Evolutionary conservation across 1,140 invertebrate species (phyloP).

Genomic region (Coptotermes formosanus): DNA sequence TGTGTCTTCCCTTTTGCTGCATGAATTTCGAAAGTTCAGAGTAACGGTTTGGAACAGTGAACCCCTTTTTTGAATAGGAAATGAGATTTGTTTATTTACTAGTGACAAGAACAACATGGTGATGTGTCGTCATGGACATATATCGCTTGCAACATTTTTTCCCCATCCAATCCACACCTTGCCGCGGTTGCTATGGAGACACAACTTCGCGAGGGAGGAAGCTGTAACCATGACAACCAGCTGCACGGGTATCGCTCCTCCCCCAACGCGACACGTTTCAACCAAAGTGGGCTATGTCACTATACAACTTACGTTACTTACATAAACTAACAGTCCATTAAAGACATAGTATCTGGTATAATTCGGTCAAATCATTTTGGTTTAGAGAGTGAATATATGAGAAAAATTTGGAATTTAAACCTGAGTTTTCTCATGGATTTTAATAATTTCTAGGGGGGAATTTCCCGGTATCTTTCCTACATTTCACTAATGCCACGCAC

Average conservation of each 20-base stretch:
- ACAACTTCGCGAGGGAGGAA: constrained; percentile 8
- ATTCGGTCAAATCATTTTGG: too few species aligned
- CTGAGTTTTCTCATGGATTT: too few species aligned
- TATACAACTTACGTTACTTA: too few species aligned
- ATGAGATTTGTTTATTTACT: neutral
- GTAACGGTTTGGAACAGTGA: neutral
- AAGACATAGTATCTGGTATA: too few species aligned
- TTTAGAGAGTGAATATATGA: too few species aligned
- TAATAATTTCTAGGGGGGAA: too few species aligned
- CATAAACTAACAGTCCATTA: too few species aligned
- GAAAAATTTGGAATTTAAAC: too few species aligned
- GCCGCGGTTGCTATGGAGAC: neutral
- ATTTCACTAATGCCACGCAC: too few species aligned
- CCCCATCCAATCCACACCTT: constrained; percentile 13
- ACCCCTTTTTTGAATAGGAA: neutral
- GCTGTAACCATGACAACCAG: constrained; percentile 12
- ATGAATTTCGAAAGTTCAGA: too few species aligned
- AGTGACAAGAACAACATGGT: neutral
- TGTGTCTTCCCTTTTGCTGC: too few species aligned
- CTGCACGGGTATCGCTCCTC: constrained; percentile 14
- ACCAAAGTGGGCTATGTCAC: neutral
- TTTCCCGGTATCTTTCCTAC: too few species aligned
- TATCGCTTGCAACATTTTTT: neutral
- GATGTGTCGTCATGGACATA: neutral
- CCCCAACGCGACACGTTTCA: neutral